phyloP scores from a whole-genome alignment of 2,113 vertebrate species.

The Melanotaenia duboulayi region DNA sequence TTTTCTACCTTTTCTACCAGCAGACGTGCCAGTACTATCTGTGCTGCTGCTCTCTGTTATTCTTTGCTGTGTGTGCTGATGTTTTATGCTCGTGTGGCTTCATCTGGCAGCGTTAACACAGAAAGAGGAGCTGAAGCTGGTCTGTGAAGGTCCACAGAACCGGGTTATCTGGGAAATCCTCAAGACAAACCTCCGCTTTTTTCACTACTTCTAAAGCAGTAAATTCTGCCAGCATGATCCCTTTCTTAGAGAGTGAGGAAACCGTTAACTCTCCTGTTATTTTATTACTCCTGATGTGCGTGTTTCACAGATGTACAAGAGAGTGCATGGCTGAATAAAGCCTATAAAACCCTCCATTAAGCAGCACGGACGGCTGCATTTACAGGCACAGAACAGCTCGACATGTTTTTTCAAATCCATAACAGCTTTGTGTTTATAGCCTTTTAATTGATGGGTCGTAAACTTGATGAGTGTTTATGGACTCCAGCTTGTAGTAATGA shows the following conservation, averaged over 20 bases:
- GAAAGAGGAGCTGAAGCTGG: conserved; percentile 1
- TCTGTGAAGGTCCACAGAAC: neutral
- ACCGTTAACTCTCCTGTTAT: conserved; percentile 9
- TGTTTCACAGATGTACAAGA: conserved; percentile 52
- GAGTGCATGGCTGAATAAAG: conserved; percentile 30
- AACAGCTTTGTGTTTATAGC: conserved; percentile 69
- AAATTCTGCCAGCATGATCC: conserved; percentile 2
- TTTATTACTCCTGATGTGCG: conserved; percentile 25
- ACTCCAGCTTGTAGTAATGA: conserved; percentile 43
- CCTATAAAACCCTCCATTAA: conserved; percentile 69
- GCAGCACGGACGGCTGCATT: conserved; percentile 41
- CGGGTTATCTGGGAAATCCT: conserved; percentile 24
- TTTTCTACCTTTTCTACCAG: neutral
- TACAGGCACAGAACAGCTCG: conserved; percentile 59
- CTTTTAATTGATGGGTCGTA: conserved; percentile 76
- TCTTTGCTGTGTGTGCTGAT: conserved; percentile 17
- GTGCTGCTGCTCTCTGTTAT: neutral
- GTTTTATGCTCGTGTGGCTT: conserved; percentile 45
- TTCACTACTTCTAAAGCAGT: neutral
- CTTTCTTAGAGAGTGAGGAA: conserved; percentile 8
- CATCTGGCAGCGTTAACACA: conserved; percentile 27
- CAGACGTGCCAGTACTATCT: conserved; percentile 22
- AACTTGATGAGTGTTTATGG: conserved; percentile 72
- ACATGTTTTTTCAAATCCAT: conserved; percentile 46
- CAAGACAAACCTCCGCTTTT: neutral